Evolutionary conservation across 2,113 vertebrate species (phyloP).

Genomic region (Ramphastos sulfuratus): DNA sequence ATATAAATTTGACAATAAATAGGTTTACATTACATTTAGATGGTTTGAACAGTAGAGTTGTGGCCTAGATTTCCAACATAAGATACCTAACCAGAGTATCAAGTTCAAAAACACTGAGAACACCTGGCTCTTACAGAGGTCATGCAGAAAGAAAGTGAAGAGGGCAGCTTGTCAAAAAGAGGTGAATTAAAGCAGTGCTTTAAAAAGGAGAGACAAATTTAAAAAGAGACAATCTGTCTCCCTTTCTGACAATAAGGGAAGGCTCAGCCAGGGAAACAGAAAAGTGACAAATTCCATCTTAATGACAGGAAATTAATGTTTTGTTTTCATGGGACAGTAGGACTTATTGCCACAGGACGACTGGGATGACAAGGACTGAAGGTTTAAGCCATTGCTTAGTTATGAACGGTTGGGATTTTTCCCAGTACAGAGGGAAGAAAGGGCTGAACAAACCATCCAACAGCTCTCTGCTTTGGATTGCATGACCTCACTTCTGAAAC

Average conservation of each 20-base stretch:
- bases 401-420: background rate
- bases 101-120: background rate
- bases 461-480: background rate
- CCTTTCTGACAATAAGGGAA: background rate
- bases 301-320: background rate
- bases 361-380: background rate
- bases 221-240: background rate
- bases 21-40: background rate
- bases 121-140: background rate
- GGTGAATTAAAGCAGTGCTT: background rate
- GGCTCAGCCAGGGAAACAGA: background rate
- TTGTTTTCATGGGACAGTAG: background rate
- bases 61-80: background rate
- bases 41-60: background rate
- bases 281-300: constrained; percentile 40
- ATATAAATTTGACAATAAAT: background rate
- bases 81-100: background rate
- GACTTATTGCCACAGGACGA: background rate
- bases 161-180: background rate
- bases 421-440: background rate
- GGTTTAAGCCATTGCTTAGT: constrained; percentile 12
- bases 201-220: background rate
- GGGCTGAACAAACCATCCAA: background rate
- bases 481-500: background rate
- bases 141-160: background rate